A percentile compares a stretch with the other conserved stretches of the same genome.
phyloP scores from a whole-genome alignment of 2,888 invertebrate genomes.

The Ennomos quercinarius region DNA sequence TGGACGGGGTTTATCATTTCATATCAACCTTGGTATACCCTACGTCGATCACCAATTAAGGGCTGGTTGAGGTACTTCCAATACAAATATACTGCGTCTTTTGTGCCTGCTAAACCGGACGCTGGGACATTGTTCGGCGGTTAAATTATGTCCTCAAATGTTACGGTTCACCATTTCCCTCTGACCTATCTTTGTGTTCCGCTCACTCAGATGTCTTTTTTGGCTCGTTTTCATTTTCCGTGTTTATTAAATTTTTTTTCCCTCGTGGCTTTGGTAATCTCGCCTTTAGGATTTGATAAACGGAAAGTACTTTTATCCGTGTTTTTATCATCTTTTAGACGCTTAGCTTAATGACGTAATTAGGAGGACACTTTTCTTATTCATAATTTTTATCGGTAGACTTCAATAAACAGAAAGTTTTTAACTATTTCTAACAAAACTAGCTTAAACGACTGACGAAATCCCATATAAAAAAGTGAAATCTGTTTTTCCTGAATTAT shows the following conservation, averaged over 20 bases:
- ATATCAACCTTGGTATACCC: no score
- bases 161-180: conserved; percentile 57
- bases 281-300: conserved; percentile 29
- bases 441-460: no score
- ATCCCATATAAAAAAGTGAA: no score
- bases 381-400: neutral
- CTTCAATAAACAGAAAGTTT: no score
- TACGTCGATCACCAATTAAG: no score
- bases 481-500: no score
- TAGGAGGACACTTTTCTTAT: neutral
- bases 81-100: conserved; percentile 36
- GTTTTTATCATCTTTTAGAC: conserved; percentile 17
- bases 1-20: no score
- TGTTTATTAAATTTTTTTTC: conserved; percentile 44
- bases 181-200: conserved; percentile 55
- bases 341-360: neutral
- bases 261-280: conserved; percentile 33
- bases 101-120: conserved; percentile 52
- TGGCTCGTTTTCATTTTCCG: conserved; percentile 43
- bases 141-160: conserved; percentile 65
- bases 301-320: conserved; percentile 22
- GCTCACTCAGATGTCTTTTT: conserved; percentile 39
- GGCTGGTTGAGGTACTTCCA: conserved; percentile 27
- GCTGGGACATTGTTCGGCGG: conserved; percentile 58
- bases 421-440: no score